phyloP scores from a whole-genome alignment of 2,797 vertebrate genomes.

The Natrix natrix region DNA sequence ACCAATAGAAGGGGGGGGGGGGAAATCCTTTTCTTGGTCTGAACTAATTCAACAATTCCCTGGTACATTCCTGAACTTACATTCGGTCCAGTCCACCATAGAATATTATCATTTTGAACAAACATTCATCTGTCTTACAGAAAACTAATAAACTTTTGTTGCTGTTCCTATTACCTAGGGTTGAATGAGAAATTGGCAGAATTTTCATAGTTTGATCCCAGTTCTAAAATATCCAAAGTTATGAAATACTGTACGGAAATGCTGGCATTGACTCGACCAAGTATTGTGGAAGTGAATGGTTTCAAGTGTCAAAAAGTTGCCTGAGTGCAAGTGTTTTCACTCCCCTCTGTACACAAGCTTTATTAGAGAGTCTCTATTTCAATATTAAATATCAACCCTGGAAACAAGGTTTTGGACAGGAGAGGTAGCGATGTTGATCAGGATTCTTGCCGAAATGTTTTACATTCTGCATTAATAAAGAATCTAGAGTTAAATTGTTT shows the following conservation, averaged over 20 bases:
- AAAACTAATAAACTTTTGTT: neutral
- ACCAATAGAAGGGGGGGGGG: neutral
- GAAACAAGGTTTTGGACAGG: neutral
- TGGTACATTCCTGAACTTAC: neutral
- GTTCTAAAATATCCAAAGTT: neutral
- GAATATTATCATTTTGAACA: neutral
- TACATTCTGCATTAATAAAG: neutral
- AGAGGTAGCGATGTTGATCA: neutral
- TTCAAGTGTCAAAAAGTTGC: neutral
- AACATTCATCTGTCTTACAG: neutral
- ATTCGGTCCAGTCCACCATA: neutral
- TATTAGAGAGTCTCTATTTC: neutral
- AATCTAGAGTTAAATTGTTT: neutral
- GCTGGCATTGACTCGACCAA: neutral
- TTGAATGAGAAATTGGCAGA: neutral
- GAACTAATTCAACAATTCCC: neutral
- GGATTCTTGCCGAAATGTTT: neutral
- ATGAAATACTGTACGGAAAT: neutral
- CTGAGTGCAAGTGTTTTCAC: neutral
- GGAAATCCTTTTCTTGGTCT: neutral
- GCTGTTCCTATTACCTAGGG: neutral
- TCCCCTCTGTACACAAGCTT: neutral
- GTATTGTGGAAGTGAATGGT: neutral
- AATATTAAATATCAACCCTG: neutral
- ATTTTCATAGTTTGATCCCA: neutral